These are phyloP conservation scores for Ditylenchus weischeri DNA, from an alignment of 2,888 invertebrate genomes.

Conservation along the genomic window DNA sequence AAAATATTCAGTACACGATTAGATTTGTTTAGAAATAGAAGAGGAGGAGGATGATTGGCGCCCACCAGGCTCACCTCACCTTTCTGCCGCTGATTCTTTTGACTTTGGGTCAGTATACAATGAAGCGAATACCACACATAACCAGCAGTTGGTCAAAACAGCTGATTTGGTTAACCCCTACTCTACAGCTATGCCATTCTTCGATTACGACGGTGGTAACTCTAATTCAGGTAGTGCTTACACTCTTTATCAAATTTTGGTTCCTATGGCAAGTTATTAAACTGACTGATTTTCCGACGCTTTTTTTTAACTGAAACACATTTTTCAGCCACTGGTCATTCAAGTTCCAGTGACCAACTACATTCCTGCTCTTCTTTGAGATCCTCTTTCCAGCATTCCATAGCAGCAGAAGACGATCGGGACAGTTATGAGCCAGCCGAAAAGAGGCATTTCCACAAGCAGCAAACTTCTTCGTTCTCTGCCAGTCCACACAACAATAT, in stretches of 20 bases:
- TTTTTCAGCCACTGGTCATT: no score
- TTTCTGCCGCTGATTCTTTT: background rate
- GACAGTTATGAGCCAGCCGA: background rate
- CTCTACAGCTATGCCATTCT: constrained; percentile 4
- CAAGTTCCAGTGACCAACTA: no score
- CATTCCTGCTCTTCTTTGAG: no score
- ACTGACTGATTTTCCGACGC: no score
- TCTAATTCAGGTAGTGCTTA: constrained; percentile 1
- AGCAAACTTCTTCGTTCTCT: no score
- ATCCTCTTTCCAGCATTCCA: no score
- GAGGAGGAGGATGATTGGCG: constrained; percentile 34
- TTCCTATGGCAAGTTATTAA: no score
- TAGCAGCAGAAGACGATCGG: no score
- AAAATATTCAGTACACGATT: background rate
- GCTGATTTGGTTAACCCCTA: background rate
- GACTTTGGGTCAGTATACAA: background rate
- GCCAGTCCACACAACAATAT: no score
- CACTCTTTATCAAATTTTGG: no score
- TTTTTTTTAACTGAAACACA: no score
- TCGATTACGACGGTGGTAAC: constrained; percentile 2
- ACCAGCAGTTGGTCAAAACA: background rate
- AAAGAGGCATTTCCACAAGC: background rate
- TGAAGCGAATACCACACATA: no score
- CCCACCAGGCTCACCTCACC: constrained; percentile 27
- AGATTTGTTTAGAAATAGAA: constrained; percentile 14